Evolutionary conservation across 2,113 vertebrate genomes (phyloP), one percentile per base, ranked within the genome.

Genomic region (Numenius arquata): DNA sequence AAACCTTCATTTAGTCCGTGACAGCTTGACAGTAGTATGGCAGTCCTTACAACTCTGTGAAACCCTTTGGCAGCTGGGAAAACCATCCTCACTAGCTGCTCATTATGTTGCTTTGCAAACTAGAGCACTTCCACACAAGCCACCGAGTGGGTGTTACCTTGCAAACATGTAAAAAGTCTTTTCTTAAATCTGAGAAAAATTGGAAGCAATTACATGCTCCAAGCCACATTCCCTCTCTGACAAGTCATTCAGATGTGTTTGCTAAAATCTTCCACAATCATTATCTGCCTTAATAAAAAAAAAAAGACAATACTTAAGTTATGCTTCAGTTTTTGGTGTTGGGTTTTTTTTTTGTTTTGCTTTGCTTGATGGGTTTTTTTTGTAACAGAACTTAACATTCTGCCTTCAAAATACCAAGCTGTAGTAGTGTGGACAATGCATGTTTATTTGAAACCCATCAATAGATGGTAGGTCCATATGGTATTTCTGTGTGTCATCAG

Each of bases 1-100:
- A 92, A 95, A 56, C 27, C 34, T 68, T 91, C 52, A 67, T 47
- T 68, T 91, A 89, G 56, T 22, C 61, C 17, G 5, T 48, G 84
- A 94, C 73, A 95, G 70, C 48, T 96, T 96, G 93, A 93, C 89
- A 94, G 83, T 52, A 80, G 75, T 34, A 92, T 72, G 61, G 73
- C 79, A 95, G 58, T 52, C 87, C 84, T 73, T 68, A 48, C 43
- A 75, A 82, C 52, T 59, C 78, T 52, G 43, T 12, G 30, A 93
- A 89, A 91, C 30, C 36, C 53, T 56, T 55, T 92, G 70, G 87
- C 81, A 96, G 58, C 45, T 21, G 5, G 27, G 67, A 78, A 72
- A 85, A 67, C 11, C 36, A 75, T 73, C 40, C 81, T 91, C 73
- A 61, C 77, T 89, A 73, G 77, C 58, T 96, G 80, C 84, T 95